These are phyloP conservation scores for Drosophila yakuba DNA, from an alignment of 1,140 invertebrate species.

Conservation along the genomic window DNA sequence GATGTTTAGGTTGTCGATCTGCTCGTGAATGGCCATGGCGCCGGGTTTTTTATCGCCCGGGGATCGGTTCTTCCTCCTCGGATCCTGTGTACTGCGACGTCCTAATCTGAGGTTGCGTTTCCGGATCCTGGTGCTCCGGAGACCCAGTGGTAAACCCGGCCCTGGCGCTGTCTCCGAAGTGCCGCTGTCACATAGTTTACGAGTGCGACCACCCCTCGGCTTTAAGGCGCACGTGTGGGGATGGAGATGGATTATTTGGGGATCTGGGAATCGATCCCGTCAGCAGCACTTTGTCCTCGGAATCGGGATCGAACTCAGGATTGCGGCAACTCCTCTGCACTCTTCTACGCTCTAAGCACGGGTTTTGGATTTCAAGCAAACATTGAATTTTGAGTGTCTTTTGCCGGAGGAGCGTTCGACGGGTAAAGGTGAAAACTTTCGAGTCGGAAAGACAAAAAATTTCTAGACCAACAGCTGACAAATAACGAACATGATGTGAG, in stretches of 20 bases:
- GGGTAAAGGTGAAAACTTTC: conserved; percentile 55
- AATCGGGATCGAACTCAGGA: conserved; percentile 2
- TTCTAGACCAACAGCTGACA: conserved; percentile 72
- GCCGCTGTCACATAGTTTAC: conserved; percentile 67
- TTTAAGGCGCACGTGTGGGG: conserved; percentile 4
- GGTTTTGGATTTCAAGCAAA: conserved; percentile 58
- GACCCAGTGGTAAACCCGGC: conserved; percentile 33
- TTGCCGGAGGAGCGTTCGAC: conserved; percentile 59
- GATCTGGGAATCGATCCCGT: conserved; percentile 5
- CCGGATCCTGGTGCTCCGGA: conserved; percentile 17
- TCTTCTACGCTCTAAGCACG: conserved; percentile 66
- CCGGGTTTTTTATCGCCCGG: background rate
- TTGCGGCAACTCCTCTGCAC: conserved; percentile 43
- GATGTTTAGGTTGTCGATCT: conserved; percentile 78
- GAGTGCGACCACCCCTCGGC: conserved; percentile 6
- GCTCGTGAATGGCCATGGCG: conserved; percentile 75
- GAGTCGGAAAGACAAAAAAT: conserved; percentile 63
- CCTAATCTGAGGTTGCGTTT: conserved; percentile 1
- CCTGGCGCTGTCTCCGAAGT: conserved; percentile 42
- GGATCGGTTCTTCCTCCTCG: background rate
- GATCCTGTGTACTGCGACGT: background rate
- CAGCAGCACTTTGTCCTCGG: conserved; percentile 9
- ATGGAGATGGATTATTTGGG: background rate
- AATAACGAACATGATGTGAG: conserved; percentile 72
- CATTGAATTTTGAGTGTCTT: conserved; percentile 72